Conservation (phyloP, 2,888 invertebrate species). For the Drosophila atripex region DNA sequence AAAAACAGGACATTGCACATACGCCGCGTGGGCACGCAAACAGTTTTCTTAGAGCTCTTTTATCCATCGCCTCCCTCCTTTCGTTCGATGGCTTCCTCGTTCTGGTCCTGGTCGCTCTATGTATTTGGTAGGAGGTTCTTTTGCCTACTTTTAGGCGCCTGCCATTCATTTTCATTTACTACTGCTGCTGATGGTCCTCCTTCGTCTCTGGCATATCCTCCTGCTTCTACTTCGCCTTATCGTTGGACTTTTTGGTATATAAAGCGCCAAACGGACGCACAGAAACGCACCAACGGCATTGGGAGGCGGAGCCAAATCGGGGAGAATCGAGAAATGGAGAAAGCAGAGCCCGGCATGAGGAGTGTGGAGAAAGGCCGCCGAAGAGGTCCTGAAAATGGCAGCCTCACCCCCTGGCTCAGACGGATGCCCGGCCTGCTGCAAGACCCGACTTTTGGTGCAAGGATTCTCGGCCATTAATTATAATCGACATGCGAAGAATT, state of each 20-base stretch:
- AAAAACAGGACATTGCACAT: slow-evolving; percentile 19
- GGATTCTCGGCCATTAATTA: slow-evolving; percentile 69
- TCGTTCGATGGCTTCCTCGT: slow-evolving; percentile 20
- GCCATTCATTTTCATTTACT: slow-evolving; percentile 74
- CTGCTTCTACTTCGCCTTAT: slow-evolving; percentile 53
- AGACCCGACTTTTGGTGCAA: slow-evolving; percentile 57
- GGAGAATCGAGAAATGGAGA: slow-evolving; percentile 25
- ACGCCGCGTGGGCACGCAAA: slow-evolving; percentile 31
- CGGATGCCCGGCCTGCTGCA: slow-evolving; percentile 11
- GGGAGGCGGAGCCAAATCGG: slow-evolving; percentile 70
- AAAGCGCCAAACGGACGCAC: slow-evolving; percentile 61
- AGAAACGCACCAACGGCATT: slow-evolving; percentile 62
- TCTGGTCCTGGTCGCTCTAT: slow-evolving; percentile 43
- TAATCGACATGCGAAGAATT: slow-evolving; percentile 53
- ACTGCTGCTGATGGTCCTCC: slow-evolving; percentile 19
- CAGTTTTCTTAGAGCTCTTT: slow-evolving; percentile 45
- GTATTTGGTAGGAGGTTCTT: slow-evolving; percentile 50
- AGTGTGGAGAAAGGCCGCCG: not conserved
- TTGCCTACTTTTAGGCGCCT: slow-evolving; percentile 72
- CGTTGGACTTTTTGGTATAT: slow-evolving; percentile 71
- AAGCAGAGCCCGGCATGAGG: not conserved
- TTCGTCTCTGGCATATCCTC: slow-evolving; percentile 12
- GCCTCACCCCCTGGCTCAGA: not conserved
- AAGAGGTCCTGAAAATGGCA: slow-evolving; percentile 7
- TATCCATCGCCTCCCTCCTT: slow-evolving; percentile 19